Percentiles rank a stretch among this genome's conserved stretches.
phyloP scores from a whole-genome alignment of 2,888 invertebrate species.

The Cepaea hortensis region DNA sequence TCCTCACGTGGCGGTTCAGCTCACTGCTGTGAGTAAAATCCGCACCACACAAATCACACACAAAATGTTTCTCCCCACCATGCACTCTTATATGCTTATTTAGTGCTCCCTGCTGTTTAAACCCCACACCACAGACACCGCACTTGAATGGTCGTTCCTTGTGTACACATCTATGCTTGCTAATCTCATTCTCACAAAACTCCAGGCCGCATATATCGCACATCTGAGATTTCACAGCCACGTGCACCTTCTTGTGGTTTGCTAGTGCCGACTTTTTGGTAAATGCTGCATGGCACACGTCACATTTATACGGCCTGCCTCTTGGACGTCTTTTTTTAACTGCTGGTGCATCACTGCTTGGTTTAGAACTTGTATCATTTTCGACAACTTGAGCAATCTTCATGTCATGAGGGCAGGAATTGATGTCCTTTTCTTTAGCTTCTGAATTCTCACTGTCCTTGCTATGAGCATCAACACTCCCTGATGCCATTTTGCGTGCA shows the following conservation, averaged over 20 bases:
- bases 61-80: constrained; percentile 43
- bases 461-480: neutral
- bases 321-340: neutral
- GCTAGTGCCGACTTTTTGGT: constrained; percentile 17
- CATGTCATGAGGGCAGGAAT: neutral
- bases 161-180: neutral
- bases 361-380: no score
- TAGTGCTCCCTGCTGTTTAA: constrained; percentile 3
- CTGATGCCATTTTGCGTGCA: neutral
- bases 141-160: constrained; percentile 36
- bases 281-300: neutral
- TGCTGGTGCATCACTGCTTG: constrained; percentile 1
- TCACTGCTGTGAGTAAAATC: constrained; percentile 42
- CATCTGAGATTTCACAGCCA: neutral
- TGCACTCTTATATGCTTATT: constrained; percentile 22
- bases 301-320: constrained; percentile 5
- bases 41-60: constrained; percentile 40
- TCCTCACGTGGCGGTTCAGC: constrained; percentile 8
- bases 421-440: neutral
- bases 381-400: no score
- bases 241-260: neutral
- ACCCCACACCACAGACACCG: neutral
- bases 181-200: neutral
- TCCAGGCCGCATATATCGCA: neutral
- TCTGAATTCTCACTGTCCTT: neutral